Evolutionary conservation across 2,888 invertebrate genomes (phyloP), one percentile per base, ranked within the genome.

Genomic region (Gryllus longicercus): DNA sequence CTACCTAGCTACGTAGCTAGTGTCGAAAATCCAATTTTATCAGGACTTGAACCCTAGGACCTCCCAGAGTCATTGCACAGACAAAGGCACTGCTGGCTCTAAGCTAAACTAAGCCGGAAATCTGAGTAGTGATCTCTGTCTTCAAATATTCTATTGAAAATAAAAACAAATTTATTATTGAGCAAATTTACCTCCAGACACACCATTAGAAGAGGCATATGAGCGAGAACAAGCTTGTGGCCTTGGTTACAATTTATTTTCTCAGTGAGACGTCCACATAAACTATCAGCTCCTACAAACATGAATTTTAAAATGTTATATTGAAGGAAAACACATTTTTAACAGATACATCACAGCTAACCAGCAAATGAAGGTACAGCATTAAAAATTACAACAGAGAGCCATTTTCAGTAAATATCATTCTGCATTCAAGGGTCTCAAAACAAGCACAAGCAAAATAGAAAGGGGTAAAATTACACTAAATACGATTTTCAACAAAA

Each of bases 191-290:
- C 93, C 89, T 98, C 97, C 81, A 99, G 89, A 86, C 98, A 97
- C 49, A 98, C 98, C 92, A 97, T 95, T 50, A 98, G 88, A 79
- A 98, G 88, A 0, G 98, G 98, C 94, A 98, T 96, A 86, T 98
- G 98, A 1, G 97, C 96, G 84, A 98, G 88, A 79, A 97, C 94
- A 84, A 98, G 89, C 86, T 95, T 95, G 83, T 96, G 96, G 81
- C 96, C 96, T 84, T 97, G 94, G 85, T 94, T 94, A 0, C 95
- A 94, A 86, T 96, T 97, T 82, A 98, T 94, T 87, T 97, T 98
- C 87, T 98, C 98, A 0, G 96, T 96, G 76, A 99, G 88, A 49
- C 97, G 92, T 75, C 95, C 94, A 86, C 97, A 97, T n/a, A 99
- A 89, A 84, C 95, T 96, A 86, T 99, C 98, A 2, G 98, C 98